Conservation (phyloP, 2,797 vertebrate species). For the Phalanger gymnotis region DNA sequence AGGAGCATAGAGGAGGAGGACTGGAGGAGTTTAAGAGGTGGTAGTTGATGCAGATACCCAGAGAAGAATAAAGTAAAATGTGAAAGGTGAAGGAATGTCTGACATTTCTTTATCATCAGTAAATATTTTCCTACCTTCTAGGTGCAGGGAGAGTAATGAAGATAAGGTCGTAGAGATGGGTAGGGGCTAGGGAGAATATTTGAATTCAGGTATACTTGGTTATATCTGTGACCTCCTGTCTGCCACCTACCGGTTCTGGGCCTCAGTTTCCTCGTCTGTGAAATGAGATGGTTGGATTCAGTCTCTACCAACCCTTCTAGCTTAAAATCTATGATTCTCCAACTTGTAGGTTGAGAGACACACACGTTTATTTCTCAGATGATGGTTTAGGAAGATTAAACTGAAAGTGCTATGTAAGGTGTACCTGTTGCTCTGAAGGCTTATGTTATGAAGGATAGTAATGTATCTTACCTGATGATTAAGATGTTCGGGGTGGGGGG, state of each 20-base stretch:
- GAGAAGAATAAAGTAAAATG: neutral
- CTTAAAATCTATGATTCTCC: neutral
- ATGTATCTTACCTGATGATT: neutral
- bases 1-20: fast-evolving
- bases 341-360: neutral
- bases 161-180: neutral
- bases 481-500: neutral
- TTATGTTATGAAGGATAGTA: neutral
- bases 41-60: neutral
- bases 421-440: neutral
- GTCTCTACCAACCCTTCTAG: neutral
- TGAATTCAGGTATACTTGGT: neutral
- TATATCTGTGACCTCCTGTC: neutral
- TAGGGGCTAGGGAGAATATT: neutral
- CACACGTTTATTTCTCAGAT: neutral
- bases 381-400: neutral
- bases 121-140: neutral
- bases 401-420: neutral
- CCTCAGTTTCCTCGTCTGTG: neutral
- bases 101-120: neutral
- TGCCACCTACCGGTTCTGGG: neutral
- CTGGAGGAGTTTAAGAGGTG: neutral
- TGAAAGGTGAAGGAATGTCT: neutral
- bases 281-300: neutral
- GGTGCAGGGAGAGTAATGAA: neutral